Evolutionary conservation across 2,113 vertebrate species (phyloP).

Genomic region (Meriones unguiculatus): DNA sequence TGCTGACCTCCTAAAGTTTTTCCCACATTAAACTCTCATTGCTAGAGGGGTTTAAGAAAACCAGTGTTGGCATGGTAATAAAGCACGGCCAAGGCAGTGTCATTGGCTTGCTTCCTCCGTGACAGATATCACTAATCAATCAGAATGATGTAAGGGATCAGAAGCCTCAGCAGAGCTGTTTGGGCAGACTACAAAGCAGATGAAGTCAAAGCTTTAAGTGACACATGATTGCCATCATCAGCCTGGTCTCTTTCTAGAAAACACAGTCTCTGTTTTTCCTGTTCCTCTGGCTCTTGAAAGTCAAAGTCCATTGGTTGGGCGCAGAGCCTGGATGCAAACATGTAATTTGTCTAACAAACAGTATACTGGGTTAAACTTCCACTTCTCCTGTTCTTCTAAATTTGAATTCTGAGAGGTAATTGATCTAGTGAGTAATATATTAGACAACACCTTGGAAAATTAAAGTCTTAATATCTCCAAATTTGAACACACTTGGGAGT

Average conservation of each 20-base stretch:
- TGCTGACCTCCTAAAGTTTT: constrained; percentile 54
- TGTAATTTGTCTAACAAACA: not conserved
- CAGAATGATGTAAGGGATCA: not conserved
- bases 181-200: not conserved
- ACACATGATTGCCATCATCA: not conserved
- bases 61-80: not conserved
- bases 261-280: not conserved
- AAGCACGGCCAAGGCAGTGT: not conserved
- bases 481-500: not conserved
- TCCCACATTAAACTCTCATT: constrained; percentile 20
- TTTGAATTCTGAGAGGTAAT: not conserved
- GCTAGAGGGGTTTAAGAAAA: constrained; percentile 40
- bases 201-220: not conserved
- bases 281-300: not conserved
- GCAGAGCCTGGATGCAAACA: not conserved
- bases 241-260: not conserved
- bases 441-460: not conserved
- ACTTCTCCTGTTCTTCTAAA: not conserved
- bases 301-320: not conserved
- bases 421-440: not conserved
- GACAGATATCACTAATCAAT: not conserved
- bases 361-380: not conserved
- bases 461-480: not conserved
- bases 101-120: not conserved
- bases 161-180: not conserved